These are phyloP conservation scores for Leptobrachium ailaonicum DNA, from an alignment of 2,113 vertebrate genomes.

Conservation along the genomic window DNA sequence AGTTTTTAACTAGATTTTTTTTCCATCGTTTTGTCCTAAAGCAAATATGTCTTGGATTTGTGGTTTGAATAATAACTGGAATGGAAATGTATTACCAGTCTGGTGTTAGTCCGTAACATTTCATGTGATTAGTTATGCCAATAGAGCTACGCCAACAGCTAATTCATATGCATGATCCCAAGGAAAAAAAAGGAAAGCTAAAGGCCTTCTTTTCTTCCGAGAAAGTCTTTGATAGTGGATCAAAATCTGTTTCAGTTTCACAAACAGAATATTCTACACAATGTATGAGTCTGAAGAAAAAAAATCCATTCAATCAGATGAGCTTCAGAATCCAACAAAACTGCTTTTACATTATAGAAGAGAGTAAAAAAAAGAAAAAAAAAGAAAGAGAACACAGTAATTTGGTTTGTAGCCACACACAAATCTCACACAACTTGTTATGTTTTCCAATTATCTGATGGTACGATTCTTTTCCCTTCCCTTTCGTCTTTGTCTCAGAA, in stretches of 20 bases:
- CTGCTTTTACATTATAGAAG: neutral
- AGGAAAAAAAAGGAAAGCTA: neutral
- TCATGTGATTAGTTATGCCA: slow-evolving; percentile 30
- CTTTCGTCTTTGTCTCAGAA: neutral
- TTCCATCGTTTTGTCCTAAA: slow-evolving; percentile 44
- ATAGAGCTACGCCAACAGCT: slow-evolving; percentile 20
- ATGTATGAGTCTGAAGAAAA: slow-evolving; percentile 15
- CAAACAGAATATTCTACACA: slow-evolving; percentile 8
- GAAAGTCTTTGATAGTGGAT: slow-evolving; percentile 24
- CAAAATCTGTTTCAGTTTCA: slow-evolving; percentile 24
- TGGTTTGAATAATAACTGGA: slow-evolving; percentile 18
- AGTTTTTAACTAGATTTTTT: slow-evolving; percentile 50
- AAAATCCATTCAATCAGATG: slow-evolving; percentile 1
- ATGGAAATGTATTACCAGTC: slow-evolving; percentile 4
- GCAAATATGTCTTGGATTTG: slow-evolving; percentile 30
- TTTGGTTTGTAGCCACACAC: neutral
- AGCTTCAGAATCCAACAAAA: neutral
- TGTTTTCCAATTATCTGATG: slow-evolving; percentile 1
- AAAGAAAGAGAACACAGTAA: neutral
- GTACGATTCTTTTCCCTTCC: neutral
- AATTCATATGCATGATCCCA: slow-evolving; percentile 3
- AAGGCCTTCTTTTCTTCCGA: slow-evolving; percentile 9
- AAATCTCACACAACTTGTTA: neutral
- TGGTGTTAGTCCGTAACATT: neutral
- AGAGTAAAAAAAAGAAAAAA: neutral